Evolutionary conservation across 1,140 invertebrate species (phyloP).

Genomic region (Pachyrhynchus sulphureomaculatus): DNA sequence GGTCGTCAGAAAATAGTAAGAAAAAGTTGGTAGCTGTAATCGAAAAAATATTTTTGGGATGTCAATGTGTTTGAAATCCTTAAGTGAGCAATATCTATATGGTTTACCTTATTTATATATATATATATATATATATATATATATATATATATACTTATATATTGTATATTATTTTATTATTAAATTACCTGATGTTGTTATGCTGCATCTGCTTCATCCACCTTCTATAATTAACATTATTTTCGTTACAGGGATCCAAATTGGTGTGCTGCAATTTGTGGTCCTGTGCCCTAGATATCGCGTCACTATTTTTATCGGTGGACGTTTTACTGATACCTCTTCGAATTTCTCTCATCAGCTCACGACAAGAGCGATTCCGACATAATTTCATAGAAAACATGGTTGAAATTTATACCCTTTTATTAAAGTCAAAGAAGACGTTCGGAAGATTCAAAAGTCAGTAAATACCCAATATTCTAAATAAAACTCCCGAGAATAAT

Average conservation of each 20-base stretch:
- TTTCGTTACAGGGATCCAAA: slow-evolving; percentile 19
- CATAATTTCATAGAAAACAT: slow-evolving; percentile 55
- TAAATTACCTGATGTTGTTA: slow-evolving; percentile 45
- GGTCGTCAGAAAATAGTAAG: too few relatives aligned
- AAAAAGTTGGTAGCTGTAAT: too few relatives aligned
- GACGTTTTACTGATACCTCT: slow-evolving; percentile 59
- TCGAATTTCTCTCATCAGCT: slow-evolving; percentile 42
- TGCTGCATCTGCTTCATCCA: slow-evolving; percentile 45
- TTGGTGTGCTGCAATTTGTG: slow-evolving; percentile 17
- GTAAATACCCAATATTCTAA: background rate
- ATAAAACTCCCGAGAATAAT: too few relatives aligned
- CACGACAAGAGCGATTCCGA: slow-evolving; percentile 54
- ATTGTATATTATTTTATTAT: background rate
- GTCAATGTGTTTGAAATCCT: too few relatives aligned
- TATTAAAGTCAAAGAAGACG: too few relatives aligned
- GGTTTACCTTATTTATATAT: too few relatives aligned
- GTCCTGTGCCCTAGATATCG: slow-evolving; percentile 54
- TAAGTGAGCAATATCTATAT: too few relatives aligned
- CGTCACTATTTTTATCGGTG: slow-evolving; percentile 59
- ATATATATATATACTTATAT: too few relatives aligned
- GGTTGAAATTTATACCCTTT: slow-evolving; percentile 25
- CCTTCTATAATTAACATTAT: slow-evolving; percentile 42
- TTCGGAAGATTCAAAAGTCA: background rate
- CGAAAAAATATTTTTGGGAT: too few relatives aligned
- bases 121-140: too few relatives aligned